Conservation (phyloP, 2,888 invertebrate species). For the Phrixothrix hirtus region DNA sequence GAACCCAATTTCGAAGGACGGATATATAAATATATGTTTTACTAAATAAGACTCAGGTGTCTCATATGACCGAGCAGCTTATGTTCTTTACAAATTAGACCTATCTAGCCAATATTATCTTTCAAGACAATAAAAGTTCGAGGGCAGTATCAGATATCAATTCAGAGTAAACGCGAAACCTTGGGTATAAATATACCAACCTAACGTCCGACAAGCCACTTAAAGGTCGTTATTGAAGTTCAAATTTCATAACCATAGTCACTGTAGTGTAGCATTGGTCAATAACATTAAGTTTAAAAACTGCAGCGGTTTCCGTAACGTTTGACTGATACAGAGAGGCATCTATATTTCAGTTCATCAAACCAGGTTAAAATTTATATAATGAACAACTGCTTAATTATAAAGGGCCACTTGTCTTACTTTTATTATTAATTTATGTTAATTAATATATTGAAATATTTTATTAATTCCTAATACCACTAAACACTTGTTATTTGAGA, state of each 20-base stretch:
- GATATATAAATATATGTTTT: conserved; percentile 1
- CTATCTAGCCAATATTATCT: conserved; percentile 34
- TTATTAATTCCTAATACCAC: too few relatives aligned
- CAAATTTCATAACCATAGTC: conserved; percentile 7
- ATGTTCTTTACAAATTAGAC: conserved; percentile 39
- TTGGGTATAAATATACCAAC: conserved; percentile 6
- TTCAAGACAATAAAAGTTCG: conserved; percentile 25
- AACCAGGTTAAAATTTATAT: too few relatives aligned
- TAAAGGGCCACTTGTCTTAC: too few relatives aligned
- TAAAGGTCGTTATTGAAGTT: conserved; percentile 5
- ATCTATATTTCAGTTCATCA: too few relatives aligned
- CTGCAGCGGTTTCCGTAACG: too few relatives aligned
- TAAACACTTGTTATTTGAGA: too few relatives aligned
- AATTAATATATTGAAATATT: too few relatives aligned
- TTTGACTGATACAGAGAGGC: too few relatives aligned
- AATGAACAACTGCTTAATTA: too few relatives aligned
- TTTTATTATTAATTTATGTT: too few relatives aligned
- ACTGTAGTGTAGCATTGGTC: too few relatives aligned
- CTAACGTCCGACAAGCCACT: conserved; percentile 6
- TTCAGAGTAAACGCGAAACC: conserved; percentile 19
- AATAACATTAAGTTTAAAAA: too few relatives aligned
- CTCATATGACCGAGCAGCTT: conserved; percentile 37
- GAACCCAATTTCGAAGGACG: conserved; percentile 11
- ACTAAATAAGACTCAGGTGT: conserved; percentile 36
- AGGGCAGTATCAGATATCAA: conserved; percentile 25